Evolutionary conservation across 30 jellyfish, hydroid and myxozoan species (phyloP).

Genomic region (Nemopilema nomurai): DNA sequence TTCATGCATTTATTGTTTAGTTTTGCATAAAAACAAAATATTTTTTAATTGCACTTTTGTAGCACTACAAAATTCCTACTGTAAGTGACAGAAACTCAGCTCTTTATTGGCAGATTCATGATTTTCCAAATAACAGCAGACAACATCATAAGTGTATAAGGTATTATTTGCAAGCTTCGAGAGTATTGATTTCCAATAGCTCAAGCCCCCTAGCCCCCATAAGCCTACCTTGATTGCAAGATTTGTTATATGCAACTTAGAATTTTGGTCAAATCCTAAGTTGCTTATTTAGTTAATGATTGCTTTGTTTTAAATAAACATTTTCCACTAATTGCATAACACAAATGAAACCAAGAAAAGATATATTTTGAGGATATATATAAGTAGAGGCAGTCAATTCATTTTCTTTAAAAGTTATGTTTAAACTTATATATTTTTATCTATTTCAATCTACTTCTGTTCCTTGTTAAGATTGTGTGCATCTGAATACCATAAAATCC

Average conservation of each 20-base stretch:
- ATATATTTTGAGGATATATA: not conserved
- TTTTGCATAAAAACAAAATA: not conserved
- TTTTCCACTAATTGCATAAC: not conserved
- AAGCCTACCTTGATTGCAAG: not conserved
- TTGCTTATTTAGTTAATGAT: not conserved
- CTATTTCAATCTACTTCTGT: not conserved
- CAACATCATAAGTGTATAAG: not conserved
- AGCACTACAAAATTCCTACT: not conserved
- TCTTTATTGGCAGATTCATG: not conserved
- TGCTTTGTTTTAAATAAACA: not conserved
- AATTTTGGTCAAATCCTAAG: not conserved
- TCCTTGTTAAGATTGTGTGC: not conserved
- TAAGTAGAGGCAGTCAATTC: not conserved
- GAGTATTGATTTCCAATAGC: not conserved
- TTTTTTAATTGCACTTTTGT: not conserved
- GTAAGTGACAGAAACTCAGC: not conserved
- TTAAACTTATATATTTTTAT: not conserved
- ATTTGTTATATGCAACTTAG: not conserved
- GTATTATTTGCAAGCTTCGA: not conserved
- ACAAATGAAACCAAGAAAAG: not conserved
- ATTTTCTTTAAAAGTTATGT: not conserved
- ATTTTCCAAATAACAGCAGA: not conserved
- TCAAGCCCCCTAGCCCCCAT: not conserved
- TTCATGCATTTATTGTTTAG: slow-evolving; percentile 27
- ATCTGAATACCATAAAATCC: not conserved